Evolutionary conservation across 2,888 invertebrate species (phyloP).

Genomic region (Caenorhabditis auriculariae): DNA sequence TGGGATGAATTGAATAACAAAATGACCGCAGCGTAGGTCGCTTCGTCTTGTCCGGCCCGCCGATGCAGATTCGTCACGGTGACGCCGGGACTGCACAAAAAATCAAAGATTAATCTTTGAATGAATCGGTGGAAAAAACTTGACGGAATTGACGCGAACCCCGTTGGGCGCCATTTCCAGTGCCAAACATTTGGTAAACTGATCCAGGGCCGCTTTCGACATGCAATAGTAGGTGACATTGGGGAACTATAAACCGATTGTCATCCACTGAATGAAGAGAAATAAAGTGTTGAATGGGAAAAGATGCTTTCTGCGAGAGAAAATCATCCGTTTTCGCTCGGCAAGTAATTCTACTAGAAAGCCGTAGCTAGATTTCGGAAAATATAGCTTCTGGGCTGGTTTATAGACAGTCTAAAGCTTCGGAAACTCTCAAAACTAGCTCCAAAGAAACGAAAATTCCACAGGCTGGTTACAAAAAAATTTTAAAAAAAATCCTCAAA

Average conservation of each 20-base stretch:
- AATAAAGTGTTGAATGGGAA: background rate
- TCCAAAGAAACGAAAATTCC: too few species aligned
- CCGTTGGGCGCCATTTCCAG: conserved; percentile 71
- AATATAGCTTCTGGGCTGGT: too few species aligned
- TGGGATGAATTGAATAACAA: background rate
- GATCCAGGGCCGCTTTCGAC: conserved; percentile 89
- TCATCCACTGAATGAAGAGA: background rate
- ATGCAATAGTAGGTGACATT: conserved; percentile 83
- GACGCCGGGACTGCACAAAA: conserved; percentile 82
- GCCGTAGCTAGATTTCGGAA: too few species aligned
- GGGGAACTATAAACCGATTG: conserved; percentile 71
- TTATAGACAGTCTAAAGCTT: too few species aligned
- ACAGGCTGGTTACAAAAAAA: too few species aligned
- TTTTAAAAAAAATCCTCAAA: too few species aligned
- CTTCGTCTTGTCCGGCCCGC: conserved; percentile 80
- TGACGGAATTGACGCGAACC: conserved; percentile 85
- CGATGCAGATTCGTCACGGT: conserved; percentile 84
- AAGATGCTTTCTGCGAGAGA: background rate
- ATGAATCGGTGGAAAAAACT: conserved; percentile 64
- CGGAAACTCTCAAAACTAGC: too few species aligned
- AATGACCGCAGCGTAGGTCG: conserved; percentile 74
- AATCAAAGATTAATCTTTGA: too few species aligned
- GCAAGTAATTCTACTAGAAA: too few species aligned
- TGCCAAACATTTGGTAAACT: conserved; percentile 87
- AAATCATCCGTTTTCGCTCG: background rate